Evolutionary conservation across 2,888 invertebrate species (phyloP), one percentile per base, ranked within the genome.

Genomic region (Tenthredo amoena): DNA sequence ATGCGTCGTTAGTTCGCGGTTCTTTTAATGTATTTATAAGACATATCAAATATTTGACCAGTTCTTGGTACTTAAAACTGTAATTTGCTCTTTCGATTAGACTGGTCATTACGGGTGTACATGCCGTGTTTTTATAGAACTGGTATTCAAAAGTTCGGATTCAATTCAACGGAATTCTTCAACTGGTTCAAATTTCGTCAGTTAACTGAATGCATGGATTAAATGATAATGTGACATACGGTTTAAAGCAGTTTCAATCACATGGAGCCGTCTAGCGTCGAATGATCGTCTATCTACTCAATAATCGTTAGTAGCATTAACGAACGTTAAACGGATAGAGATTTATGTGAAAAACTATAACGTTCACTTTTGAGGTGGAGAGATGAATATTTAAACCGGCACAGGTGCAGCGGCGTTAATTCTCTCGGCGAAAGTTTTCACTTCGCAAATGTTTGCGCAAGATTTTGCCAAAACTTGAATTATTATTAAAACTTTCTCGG

Each of bases 21-120:
- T 71, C 65, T 68, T 68, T 83, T 71, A 34, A 34, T 68, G 58
- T 83, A 68, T 83, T 68, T 71, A 83, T 83, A 82, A 65, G 68
- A 31, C 47, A 83, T 31, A 83, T 83, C 47, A 68, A 71, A 83
- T 83, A 83, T 83, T 83, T 68, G 71, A 83, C 71, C 83, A 71
- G 34, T 47, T 50, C 31, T 68, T 34, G 68, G 81, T 83, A 83
- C 68, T 47, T 31, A 43, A 40, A 68, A 65, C 83, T 31, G n/a
- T 50, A 83, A 83, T 68, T 83, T 68, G 83, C 18, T 65, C 26
- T 68, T 47, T 47, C 68, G 68, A 26, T 65, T 74, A 74, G 72
- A 43, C 21, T 74, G 72, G 43, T 74, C 21, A 74, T 43, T 74
- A 21, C 71, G 72, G 43, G n/a, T 15, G 43, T n/a, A 74, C 4